A percentile compares a stretch with the other conserved stretches of the same genome.
phyloP scores from a whole-genome alignment of 1,140 invertebrate genomes.

The Gryon sp. region DNA sequence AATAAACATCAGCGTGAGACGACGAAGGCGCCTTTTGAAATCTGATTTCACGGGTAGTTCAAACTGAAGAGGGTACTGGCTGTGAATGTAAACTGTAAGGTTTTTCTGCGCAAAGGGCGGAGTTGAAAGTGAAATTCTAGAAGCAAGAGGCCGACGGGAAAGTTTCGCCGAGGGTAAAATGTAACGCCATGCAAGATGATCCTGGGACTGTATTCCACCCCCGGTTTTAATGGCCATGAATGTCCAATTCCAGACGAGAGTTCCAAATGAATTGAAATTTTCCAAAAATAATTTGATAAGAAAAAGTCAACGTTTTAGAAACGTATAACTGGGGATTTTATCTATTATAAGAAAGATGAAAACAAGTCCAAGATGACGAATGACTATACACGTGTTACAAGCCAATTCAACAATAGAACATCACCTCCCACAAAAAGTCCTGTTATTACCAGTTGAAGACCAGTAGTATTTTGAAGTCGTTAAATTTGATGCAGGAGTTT shows the following conservation, averaged over 20 bases:
- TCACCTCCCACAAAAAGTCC: constrained; percentile 26
- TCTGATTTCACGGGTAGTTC: constrained; percentile 20
- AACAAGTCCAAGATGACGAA: too few species aligned
- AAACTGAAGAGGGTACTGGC: constrained; percentile 18
- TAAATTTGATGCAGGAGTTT: neutral
- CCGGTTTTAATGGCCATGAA: too few species aligned
- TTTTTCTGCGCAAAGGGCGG: constrained; percentile 56
- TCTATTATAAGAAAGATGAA: too few species aligned
- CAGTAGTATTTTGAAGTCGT: constrained; percentile 34
- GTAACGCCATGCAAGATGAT: constrained; percentile 72
- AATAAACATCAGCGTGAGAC: constrained; percentile 2
- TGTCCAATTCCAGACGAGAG: too few species aligned
- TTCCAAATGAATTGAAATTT: too few species aligned
- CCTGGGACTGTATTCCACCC: constrained; percentile 70
- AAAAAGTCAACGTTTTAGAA: too few species aligned
- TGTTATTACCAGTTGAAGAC: constrained; percentile 21
- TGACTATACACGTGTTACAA: constrained; percentile 46
- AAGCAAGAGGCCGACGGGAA: constrained; percentile 55
- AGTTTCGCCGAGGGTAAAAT: constrained; percentile 59
- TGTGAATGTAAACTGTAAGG: constrained; percentile 1
- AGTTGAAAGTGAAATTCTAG: constrained; percentile 67
- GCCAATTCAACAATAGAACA: constrained; percentile 41
- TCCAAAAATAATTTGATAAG: too few species aligned
- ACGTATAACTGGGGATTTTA: too few species aligned
- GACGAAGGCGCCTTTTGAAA: constrained; percentile 29